phyloP scores from a whole-genome alignment of 2,888 invertebrate genomes.

The Chouioia cunea region DNA sequence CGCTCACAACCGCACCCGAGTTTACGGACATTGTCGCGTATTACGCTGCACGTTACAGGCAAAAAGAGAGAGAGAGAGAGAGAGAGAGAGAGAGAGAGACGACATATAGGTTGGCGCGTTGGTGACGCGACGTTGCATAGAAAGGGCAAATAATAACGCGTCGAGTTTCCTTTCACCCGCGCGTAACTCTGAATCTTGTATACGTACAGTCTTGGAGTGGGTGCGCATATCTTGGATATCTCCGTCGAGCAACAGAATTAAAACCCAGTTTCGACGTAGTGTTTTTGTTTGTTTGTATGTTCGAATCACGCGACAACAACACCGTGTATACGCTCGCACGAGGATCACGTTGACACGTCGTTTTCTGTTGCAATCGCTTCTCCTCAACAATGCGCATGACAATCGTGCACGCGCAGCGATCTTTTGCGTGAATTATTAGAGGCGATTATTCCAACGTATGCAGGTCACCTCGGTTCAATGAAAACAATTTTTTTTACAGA shows the following conservation, averaged over 20 bases:
- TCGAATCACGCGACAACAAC: too few relatives aligned
- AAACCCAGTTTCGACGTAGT: neutral
- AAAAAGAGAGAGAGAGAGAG: neutral
- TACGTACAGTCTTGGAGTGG: too few relatives aligned
- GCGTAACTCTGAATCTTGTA: constrained; percentile 23
- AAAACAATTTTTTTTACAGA: too few relatives aligned
- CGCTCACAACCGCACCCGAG: too few relatives aligned
- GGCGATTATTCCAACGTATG: too few relatives aligned
- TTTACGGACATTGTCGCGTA: neutral
- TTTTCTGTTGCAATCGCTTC: too few relatives aligned
- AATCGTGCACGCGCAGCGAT: too few relatives aligned
- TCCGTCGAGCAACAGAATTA: neutral
- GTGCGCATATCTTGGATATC: constrained; percentile 41
- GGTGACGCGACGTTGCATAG: constrained; percentile 25
- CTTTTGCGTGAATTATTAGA: too few relatives aligned
- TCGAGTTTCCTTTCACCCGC: constrained; percentile 44
- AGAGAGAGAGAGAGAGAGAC: neutral
- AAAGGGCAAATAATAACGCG: constrained; percentile 40
- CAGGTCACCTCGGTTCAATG: too few relatives aligned
- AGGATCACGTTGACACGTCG: constrained; percentile 7
- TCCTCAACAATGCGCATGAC: too few relatives aligned
- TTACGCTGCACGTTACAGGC: neutral
- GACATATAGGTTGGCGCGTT: too few relatives aligned
- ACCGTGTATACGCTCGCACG: constrained; percentile 18
- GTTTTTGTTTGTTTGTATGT: too few relatives aligned